These are phyloP conservation scores for Tolypeutes matacus DNA, from an alignment of 2,797 vertebrate genomes.

Conservation along the genomic window DNA sequence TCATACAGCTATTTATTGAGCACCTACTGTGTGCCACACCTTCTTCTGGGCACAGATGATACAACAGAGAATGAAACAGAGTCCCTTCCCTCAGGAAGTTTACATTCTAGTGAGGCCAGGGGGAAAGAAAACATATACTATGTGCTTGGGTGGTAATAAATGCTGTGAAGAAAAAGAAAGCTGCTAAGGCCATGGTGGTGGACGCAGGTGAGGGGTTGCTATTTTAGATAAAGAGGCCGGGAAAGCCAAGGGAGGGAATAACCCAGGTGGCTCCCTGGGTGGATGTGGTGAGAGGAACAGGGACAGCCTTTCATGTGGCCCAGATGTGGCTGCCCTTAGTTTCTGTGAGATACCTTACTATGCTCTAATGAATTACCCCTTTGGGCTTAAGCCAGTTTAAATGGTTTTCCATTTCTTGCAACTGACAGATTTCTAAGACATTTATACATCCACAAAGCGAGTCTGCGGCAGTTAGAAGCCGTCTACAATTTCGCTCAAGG, in stretches of 20 bases:
- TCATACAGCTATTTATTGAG: neutral
- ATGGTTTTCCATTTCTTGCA: neutral
- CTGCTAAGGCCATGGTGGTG: neutral
- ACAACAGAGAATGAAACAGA: neutral
- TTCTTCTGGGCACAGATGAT: neutral
- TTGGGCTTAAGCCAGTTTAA: slow-evolving; percentile 34
- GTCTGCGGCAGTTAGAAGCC: neutral
- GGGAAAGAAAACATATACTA: neutral
- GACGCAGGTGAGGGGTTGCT: neutral
- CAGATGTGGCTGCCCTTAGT: neutral
- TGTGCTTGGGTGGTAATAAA: too few species aligned
- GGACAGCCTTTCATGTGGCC: neutral
- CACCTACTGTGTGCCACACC: neutral
- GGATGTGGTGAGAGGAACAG: neutral
- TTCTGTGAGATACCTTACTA: neutral
- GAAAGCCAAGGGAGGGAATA: neutral
- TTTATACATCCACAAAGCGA: neutral
- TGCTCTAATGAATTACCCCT: neutral
- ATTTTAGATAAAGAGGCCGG: neutral
- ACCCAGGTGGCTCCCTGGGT: neutral
- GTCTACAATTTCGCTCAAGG: neutral
- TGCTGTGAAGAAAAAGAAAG: neutral
- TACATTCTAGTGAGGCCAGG: neutral
- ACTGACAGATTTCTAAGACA: slow-evolving; percentile 10
- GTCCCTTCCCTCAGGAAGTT: neutral